A percentile compares a stretch with the other conserved stretches of the same genome.
Conservation (phyloP, 2,113 vertebrate genomes). For the Stegostoma tigrinum region DNA sequence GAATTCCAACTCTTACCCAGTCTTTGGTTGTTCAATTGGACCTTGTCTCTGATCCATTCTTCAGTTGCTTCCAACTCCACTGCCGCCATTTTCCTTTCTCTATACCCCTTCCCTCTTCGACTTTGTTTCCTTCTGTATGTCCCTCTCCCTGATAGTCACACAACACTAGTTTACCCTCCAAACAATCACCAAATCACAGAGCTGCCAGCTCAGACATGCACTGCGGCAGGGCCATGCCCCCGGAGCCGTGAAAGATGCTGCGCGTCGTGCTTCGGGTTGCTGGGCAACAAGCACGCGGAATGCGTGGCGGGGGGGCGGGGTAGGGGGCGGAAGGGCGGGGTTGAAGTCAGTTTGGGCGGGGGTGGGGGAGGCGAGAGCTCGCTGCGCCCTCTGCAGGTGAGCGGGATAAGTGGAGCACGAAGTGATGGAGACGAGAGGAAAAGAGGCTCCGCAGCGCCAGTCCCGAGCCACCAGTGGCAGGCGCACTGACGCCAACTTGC, state of each 20-base stretch:
- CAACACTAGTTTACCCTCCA: background rate
- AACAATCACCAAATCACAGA: background rate
- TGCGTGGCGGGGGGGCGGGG: too few relatives aligned
- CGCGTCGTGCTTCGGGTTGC: too few relatives aligned
- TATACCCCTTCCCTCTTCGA: background rate
- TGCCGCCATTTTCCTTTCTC: conserved; percentile 14
- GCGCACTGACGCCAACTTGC: background rate
- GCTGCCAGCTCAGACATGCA: background rate
- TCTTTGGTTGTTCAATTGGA: background rate
- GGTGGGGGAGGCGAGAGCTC: background rate
- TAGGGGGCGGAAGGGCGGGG: too few relatives aligned
- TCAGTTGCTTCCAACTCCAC: background rate
- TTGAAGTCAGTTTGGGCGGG: too few relatives aligned
- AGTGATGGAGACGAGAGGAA: background rate
- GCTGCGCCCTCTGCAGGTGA: background rate
- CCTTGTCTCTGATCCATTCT: conserved; percentile 22
- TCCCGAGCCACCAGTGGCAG: background rate
- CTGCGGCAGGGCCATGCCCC: background rate
- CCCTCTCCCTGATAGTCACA: background rate
- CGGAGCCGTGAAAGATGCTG: too few relatives aligned
- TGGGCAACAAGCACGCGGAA: background rate
- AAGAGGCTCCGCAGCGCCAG: background rate
- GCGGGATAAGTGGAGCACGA: background rate
- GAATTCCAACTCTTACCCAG: background rate
- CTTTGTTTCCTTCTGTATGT: background rate